Conservation (phyloP, 1,140 invertebrate genomes). For the Tribolium madens region DNA sequence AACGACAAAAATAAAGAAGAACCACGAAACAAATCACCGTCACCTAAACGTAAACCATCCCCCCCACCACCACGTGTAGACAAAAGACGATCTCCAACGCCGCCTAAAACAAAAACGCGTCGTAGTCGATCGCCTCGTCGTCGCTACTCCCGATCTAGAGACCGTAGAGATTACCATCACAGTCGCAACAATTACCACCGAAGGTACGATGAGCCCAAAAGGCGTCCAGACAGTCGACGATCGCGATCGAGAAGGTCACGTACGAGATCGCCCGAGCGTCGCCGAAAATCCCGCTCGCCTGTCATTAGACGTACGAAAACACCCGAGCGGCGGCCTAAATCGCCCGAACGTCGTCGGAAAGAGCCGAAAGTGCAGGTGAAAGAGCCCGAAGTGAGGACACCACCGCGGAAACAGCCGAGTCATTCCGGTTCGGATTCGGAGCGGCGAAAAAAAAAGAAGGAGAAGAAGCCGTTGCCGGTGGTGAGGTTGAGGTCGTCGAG, state of each 20-base stretch:
- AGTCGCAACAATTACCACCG: conserved; percentile 14
- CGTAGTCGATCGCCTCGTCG: conserved; percentile 39
- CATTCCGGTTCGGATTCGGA: conserved; percentile 28
- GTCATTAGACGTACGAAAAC: not conserved
- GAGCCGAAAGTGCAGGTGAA: conserved; percentile 15
- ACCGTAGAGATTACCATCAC: not conserved
- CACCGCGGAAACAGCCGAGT: not conserved
- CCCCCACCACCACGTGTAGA: conserved; percentile 8
- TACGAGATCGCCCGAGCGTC: conserved; percentile 37
- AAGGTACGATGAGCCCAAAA: conserved; percentile 38
- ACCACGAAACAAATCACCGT: conserved; percentile 47
- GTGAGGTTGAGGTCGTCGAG: conserved; percentile 73
- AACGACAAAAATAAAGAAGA: conserved; percentile 47
- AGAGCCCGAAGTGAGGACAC: conserved; percentile 9
- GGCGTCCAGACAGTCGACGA: not conserved
- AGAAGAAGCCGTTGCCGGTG: conserved; percentile 66
- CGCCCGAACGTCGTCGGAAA: conserved; percentile 25
- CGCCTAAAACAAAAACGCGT: conserved; percentile 13
- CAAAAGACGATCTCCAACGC: conserved; percentile 39
- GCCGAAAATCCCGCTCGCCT: not conserved
- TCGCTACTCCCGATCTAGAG: conserved; percentile 38
- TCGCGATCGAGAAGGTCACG: conserved; percentile 28
- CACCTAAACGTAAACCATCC: conserved; percentile 41
- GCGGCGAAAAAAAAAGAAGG: not conserved
- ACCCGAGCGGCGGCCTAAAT: conserved; percentile 14